Conservation (phyloP, 2,888 invertebrate species). For the Oscheius myriophilus region DNA sequence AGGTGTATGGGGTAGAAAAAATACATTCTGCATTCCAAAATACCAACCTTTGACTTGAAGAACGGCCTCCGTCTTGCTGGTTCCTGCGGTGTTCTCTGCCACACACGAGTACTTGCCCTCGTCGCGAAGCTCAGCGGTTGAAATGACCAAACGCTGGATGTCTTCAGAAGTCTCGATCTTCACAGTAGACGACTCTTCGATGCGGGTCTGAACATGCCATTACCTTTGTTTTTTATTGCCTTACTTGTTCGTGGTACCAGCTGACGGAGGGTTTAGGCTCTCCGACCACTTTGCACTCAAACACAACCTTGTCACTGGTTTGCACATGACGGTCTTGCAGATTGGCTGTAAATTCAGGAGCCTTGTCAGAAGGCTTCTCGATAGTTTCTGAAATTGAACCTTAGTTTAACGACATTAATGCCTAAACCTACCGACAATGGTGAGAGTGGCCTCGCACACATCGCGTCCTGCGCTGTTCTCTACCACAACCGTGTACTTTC, state of each 20-base stretch:
- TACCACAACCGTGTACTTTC: conserved; percentile 68
- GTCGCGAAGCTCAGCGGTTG: conserved; percentile 49
- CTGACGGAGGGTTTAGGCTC: conserved; percentile 59
- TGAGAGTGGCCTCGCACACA: conserved; percentile 65
- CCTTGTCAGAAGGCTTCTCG: conserved; percentile 54
- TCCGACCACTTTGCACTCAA: conserved; percentile 68
- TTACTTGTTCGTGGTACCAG: conserved; percentile 80
- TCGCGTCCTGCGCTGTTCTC: conserved; percentile 67
- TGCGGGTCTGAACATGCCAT: conserved; percentile 6
- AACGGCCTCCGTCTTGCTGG: conserved; percentile 58
- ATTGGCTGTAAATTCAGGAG: conserved; percentile 65
- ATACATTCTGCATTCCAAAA: neutral
- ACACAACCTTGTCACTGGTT: conserved; percentile 76
- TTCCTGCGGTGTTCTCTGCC: conserved; percentile 67
- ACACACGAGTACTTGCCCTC: conserved; percentile 64
- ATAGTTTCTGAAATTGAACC: conserved; percentile 53
- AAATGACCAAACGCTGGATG: conserved; percentile 61
- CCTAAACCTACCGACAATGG: conserved; percentile 47
- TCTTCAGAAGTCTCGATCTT: conserved; percentile 52
- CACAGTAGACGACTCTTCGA: conserved; percentile 31
- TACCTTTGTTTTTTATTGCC: conserved; percentile 7
- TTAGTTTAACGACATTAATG: neutral
- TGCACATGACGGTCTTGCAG: conserved; percentile 61
- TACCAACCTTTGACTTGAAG: conserved; percentile 59
- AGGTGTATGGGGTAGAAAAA: too few species aligned